Percentiles rank a stretch among this genome's conserved stretches.
Conservation (phyloP, 2,113 vertebrate species). For the Bambusicola thoracicus region DNA sequence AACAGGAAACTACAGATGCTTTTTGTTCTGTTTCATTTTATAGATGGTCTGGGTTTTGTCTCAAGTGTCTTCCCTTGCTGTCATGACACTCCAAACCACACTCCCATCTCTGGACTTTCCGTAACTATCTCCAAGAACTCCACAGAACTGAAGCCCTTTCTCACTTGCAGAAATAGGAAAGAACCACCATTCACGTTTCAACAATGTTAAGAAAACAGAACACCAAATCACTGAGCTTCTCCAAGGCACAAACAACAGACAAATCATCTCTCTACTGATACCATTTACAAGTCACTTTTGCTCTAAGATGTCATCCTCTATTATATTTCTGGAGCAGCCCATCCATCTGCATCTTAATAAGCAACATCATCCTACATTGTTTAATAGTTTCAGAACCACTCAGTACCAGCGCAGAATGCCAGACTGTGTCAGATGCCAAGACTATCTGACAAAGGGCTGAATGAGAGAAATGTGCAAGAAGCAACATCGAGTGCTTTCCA, state of each 20-base stretch:
- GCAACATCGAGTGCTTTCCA: neutral
- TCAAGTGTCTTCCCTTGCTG: neutral
- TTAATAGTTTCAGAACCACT: neutral
- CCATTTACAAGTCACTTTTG: neutral
- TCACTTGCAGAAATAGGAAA: neutral
- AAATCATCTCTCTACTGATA: neutral
- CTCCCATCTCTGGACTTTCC: constrained; percentile 25
- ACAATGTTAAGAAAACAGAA: neutral
- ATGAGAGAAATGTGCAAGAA: neutral
- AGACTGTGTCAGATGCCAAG: neutral
- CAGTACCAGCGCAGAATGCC: neutral
- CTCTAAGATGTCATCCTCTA: neutral
- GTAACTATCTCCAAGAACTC: neutral
- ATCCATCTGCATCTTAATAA: neutral
- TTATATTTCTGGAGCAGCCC: neutral
- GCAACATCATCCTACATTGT: neutral
- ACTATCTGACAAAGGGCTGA: neutral
- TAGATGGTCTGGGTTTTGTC: constrained; percentile 25
- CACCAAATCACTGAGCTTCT: neutral
- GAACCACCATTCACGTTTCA: neutral
- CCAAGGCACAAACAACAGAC: neutral
- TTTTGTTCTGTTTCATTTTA: constrained; percentile 14
- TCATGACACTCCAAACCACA: neutral
- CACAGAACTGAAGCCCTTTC: neutral
- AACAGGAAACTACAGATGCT: constrained; percentile 22